Evolutionary conservation across 2,888 invertebrate genomes (phyloP).

Genomic region (Laothoe populi): DNA sequence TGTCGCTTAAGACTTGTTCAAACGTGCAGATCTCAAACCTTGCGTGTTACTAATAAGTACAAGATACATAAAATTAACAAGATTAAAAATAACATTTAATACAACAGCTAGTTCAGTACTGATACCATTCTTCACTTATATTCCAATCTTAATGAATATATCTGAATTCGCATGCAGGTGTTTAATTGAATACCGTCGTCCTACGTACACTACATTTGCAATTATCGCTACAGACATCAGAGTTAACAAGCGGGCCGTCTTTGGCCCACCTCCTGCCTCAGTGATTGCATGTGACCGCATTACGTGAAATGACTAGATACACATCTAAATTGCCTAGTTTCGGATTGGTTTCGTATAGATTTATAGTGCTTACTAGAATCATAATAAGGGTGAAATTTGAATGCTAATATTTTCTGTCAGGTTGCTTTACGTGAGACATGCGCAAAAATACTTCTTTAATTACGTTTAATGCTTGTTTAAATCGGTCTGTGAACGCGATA

Average conservation of each 20-base stretch:
- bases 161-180: conserved; percentile 8
- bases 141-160: conserved; percentile 10
- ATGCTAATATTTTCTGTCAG: not conserved
- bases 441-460: conserved; percentile 18
- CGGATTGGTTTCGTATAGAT: conserved; percentile 28
- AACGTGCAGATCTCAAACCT: not conserved
- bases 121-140: not conserved
- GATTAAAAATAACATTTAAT: not conserved
- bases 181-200: conserved; percentile 26
- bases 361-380: not conserved
- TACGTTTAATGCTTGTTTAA: conserved; percentile 15
- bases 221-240: conserved; percentile 37
- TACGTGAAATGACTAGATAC: conserved; percentile 63
- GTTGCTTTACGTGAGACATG: conserved; percentile 17
- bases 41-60: conserved; percentile 18
- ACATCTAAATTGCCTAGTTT: conserved; percentile 61
- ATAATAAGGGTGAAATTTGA: not conserved
- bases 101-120: not conserved
- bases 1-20: not conserved
- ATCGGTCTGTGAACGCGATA: conserved; percentile 8
- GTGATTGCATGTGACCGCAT: conserved; percentile 60
- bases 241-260: conserved; percentile 40
- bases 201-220: conserved; percentile 28
- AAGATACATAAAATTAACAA: not conserved
- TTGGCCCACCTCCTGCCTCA: conserved; percentile 39